Conservation (phyloP, 1,140 invertebrate species). For the Drosophila miranda region DNA sequence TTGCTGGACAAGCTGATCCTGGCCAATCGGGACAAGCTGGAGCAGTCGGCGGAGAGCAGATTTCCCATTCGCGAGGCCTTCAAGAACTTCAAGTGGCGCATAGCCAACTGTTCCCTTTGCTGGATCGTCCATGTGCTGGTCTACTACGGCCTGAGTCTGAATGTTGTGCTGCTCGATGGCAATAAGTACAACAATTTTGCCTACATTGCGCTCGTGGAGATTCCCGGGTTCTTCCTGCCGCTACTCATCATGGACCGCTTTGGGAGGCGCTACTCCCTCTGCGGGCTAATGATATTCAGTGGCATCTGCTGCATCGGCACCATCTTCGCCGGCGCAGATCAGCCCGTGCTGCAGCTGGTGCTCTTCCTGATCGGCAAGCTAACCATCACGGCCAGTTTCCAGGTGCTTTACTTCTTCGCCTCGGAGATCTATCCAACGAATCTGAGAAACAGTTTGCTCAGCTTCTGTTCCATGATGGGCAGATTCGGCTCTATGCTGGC, state of each 20-base stretch:
- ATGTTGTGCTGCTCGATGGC: slow-evolving; percentile 89
- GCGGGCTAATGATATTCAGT: slow-evolving; percentile 85
- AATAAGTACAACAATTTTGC: slow-evolving; percentile 89
- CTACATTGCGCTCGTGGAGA: slow-evolving; percentile 87
- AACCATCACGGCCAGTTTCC: slow-evolving; percentile 88
- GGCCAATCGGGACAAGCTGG: slow-evolving; percentile 74
- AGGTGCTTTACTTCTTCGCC: slow-evolving; percentile 88
- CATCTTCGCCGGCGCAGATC: slow-evolving; percentile 55
- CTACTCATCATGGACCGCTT: slow-evolving; percentile 86
- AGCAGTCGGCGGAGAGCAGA: slow-evolving; percentile 75
- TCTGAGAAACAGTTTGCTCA: slow-evolving; percentile 86
- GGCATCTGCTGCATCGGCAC: slow-evolving; percentile 82
- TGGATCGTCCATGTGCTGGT: slow-evolving; percentile 89
- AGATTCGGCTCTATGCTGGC: slow-evolving; percentile 88
- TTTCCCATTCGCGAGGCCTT: slow-evolving; percentile 84
- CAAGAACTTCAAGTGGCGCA: slow-evolving; percentile 85
- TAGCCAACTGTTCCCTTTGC: slow-evolving; percentile 86
- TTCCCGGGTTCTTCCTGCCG: slow-evolving; percentile 87
- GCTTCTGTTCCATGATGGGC: slow-evolving; percentile 88
- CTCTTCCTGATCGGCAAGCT: slow-evolving; percentile 89
- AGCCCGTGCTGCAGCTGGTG: slow-evolving; percentile 80
- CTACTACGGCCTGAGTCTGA: slow-evolving; percentile 92
- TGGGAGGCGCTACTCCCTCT: slow-evolving; percentile 86
- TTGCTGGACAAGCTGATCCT: slow-evolving; percentile 82
- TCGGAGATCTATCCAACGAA: slow-evolving; percentile 89